Conservation (phyloP, 35 echinoderm and acorn worm genomes). For the Apostichopus parvimensis region DNA sequence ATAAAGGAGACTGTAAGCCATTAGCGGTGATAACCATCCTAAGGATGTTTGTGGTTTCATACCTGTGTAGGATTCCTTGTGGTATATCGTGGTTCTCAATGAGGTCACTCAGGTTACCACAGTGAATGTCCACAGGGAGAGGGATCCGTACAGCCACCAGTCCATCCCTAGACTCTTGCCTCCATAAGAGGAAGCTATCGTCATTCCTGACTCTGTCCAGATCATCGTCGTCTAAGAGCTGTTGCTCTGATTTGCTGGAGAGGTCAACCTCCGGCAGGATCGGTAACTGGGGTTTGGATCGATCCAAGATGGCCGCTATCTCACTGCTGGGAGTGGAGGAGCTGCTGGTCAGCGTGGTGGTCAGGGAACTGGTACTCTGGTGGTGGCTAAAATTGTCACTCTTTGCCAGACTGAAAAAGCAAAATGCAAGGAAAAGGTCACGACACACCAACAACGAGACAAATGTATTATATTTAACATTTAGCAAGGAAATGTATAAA, state of each 20-base stretch:
- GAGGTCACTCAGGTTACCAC: slow-evolving; percentile 84
- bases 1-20: too few species aligned
- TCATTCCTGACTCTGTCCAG: background rate
- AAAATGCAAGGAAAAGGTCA: background rate
- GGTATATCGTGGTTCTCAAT: slow-evolving; percentile 87
- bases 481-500: too few species aligned
- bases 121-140: slow-evolving; percentile 84
- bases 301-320: slow-evolving; percentile 53
- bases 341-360: slow-evolving; percentile 87
- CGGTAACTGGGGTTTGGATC: slow-evolving; percentile 50
- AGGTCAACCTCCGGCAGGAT: slow-evolving; percentile 65
- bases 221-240: slow-evolving; percentile 37
- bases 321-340: slow-evolving; percentile 84
- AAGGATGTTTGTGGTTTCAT: background rate
- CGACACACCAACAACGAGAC: too few species aligned
- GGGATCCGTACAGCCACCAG: slow-evolving; percentile 65
- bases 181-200: slow-evolving; percentile 61
- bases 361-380: slow-evolving; percentile 79
- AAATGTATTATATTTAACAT: too few species aligned
- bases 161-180: slow-evolving; percentile 59
- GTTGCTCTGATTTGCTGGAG: slow-evolving; percentile 37
- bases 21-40: too few species aligned
- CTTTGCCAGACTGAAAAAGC: slow-evolving; percentile 48
- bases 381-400: slow-evolving; percentile 63
- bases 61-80: slow-evolving; percentile 74